A percentile compares a stretch with the other conserved stretches of the same genome.
Evolutionary conservation across 1,140 invertebrate genomes (phyloP).

Genomic region (Phymorhynchus buccinoides): DNA sequence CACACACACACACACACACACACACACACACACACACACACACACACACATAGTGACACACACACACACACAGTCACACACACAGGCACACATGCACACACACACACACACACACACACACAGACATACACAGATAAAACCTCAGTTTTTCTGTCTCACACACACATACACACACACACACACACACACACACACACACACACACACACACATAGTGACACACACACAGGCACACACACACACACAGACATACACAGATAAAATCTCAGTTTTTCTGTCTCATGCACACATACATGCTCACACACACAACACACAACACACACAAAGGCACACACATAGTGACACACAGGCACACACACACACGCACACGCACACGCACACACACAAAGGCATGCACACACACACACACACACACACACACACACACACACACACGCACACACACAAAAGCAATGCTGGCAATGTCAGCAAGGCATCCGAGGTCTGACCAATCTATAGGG

Average conservation of each 20-base stretch:
- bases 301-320: too few relatives aligned
- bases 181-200: not conserved
- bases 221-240: not conserved
- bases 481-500: too few relatives aligned
- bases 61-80: constrained; percentile 7
- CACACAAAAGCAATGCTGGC: too few relatives aligned
- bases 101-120: constrained; percentile 32
- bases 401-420: too few relatives aligned
- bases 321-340: too few relatives aligned
- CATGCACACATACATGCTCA: too few relatives aligned
- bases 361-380: too few relatives aligned
- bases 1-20: not conserved
- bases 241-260: not conserved
- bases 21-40: constrained; percentile 3
- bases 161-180: not conserved
- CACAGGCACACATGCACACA: not conserved
- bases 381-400: too few relatives aligned
- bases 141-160: not conserved
- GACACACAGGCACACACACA: too few relatives aligned
- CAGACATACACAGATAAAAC: not conserved
- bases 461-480: too few relatives aligned
- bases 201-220: not conserved
- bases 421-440: not conserved
- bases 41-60: not conserved
- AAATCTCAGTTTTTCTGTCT: too few relatives aligned